Conservation (phyloP, 2,888 invertebrate genomes). For the Hololepta plana region DNA sequence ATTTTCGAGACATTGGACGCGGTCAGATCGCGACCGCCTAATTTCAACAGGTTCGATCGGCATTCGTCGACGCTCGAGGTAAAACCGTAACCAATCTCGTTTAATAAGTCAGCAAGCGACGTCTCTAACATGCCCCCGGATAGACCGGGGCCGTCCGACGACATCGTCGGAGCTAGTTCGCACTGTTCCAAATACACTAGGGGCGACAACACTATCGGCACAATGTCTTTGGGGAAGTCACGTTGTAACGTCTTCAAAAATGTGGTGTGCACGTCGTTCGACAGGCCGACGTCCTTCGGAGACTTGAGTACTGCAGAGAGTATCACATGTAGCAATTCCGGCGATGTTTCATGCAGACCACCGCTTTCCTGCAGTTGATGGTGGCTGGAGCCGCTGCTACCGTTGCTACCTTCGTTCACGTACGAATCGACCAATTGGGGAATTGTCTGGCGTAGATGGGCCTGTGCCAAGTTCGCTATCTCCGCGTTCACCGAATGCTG, state of each 20-base stretch:
- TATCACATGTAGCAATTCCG: conserved; percentile 75
- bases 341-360: conserved; percentile 77
- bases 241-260: conserved; percentile 66
- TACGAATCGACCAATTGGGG: conserved; percentile 75
- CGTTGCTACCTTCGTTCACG: conserved; percentile 58
- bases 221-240: conserved; percentile 77
- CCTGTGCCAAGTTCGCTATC: conserved; percentile 50
- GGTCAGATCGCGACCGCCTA: conserved; percentile 58
- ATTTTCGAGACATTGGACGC: conserved; percentile 72
- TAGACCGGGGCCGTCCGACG: conserved; percentile 39
- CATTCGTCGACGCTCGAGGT: conserved; percentile 77
- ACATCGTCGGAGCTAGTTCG: conserved; percentile 44
- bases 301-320: conserved; percentile 30
- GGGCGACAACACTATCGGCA: conserved; percentile 79
- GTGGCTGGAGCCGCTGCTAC: no score
- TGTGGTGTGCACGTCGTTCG: conserved; percentile 55
- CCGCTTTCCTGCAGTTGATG: conserved; percentile 53
- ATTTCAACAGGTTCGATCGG: conserved; percentile 63
- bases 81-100: conserved; percentile 81
- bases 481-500: conserved; percentile 66
- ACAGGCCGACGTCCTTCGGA: conserved; percentile 35
- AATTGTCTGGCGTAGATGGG: conserved; percentile 64
- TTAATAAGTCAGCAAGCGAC: conserved; percentile 71
- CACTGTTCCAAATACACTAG: conserved; percentile 67
- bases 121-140: conserved; percentile 45